Evolutionary conservation across 2,797 vertebrate species (phyloP).

Genomic region (Lagodon rhomboides): DNA sequence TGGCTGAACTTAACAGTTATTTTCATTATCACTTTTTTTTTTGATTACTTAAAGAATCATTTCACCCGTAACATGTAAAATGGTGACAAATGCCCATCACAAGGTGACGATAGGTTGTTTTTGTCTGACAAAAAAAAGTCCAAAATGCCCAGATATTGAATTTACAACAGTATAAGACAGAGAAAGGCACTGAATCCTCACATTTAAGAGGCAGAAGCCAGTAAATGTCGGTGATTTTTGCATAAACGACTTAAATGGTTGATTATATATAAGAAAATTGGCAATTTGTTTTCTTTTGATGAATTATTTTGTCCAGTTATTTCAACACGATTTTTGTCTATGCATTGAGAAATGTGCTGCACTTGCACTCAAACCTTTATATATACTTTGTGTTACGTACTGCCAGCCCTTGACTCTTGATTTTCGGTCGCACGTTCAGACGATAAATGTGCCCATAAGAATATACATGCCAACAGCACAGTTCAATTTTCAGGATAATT

Average conservation of each 20-base stretch:
- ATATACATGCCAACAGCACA: not conserved
- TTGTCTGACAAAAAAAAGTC: not conserved
- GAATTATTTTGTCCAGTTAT: not conserved
- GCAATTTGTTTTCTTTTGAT: conserved; percentile 2
- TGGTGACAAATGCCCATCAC: not conserved
- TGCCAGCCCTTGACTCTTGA: not conserved
- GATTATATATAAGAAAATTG: not conserved
- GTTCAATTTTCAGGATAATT: conserved; percentile 34
- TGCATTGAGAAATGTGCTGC: not conserved
- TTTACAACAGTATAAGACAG: not conserved
- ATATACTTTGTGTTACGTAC: not conserved
- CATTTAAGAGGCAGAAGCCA: not conserved
- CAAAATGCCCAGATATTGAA: not conserved
- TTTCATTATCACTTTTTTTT: not conserved
- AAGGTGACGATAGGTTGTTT: not conserved
- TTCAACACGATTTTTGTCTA: conserved; percentile 4
- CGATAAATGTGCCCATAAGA: not conserved
- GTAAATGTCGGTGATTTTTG: not conserved
- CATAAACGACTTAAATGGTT: not conserved
- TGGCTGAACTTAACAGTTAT: not conserved
- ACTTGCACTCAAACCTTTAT: not conserved
- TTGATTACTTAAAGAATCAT: not conserved
- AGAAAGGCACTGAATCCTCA: not conserved
- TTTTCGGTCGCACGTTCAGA: not conserved
- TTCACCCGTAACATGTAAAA: not conserved